Evolutionary conservation across 2,113 vertebrate species (phyloP).

Genomic region (Leucopternis melanops): DNA sequence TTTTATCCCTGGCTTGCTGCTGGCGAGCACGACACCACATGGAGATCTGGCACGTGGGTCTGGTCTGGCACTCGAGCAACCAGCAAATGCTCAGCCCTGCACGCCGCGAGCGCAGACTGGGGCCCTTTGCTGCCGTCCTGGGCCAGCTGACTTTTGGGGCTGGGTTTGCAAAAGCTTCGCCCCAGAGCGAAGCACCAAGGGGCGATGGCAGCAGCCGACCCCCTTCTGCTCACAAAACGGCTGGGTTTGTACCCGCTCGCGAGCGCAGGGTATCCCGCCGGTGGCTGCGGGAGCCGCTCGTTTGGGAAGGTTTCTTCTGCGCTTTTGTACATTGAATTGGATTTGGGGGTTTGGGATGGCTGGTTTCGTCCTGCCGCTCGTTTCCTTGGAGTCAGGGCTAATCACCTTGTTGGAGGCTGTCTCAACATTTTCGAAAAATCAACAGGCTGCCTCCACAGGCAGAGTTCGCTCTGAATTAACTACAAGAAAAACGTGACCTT

Average conservation of each 20-base stretch:
- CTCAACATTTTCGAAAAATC: neutral
- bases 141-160: rapidly evolving
- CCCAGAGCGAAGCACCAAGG: neutral
- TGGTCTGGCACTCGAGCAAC: neutral
- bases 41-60: neutral
- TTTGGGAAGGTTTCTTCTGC: neutral
- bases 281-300: rapidly evolving
- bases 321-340: rapidly evolving
- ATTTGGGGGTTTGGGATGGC: neutral
- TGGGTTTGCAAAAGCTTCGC: neutral
- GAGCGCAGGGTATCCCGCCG: rapidly evolving
- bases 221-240: neutral
- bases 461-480: neutral
- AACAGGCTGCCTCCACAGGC: neutral
- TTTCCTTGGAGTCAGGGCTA: neutral
- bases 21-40: neutral
- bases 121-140: rapidly evolving
- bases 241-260: rapidly evolving
- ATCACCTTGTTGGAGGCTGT: neutral
- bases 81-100: neutral
- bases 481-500: rapidly evolving
- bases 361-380: neutral
- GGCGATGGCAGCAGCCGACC: neutral
- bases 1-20: neutral
- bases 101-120: rapidly evolving